Evolutionary conservation across 2,113 vertebrate species (phyloP).

Genomic region (Vombatus ursinus): DNA sequence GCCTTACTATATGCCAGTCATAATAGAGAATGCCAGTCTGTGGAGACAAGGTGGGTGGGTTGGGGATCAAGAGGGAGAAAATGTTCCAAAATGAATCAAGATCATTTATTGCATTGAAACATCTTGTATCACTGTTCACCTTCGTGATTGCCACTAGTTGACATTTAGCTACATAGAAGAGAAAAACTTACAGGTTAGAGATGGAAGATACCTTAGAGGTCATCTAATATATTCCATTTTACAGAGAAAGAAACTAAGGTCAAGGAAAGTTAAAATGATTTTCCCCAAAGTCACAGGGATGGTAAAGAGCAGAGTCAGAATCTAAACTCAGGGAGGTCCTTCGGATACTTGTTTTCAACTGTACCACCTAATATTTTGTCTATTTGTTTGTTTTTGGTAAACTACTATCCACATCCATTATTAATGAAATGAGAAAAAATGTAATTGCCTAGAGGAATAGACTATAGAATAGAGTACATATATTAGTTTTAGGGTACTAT

Average conservation of each 20-base stretch:
- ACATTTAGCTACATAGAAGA: too few relatives aligned
- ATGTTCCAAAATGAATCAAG: not conserved
- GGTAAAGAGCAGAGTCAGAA: not conserved
- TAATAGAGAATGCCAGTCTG: not conserved
- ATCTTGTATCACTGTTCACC: not conserved
- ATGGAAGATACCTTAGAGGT: not conserved
- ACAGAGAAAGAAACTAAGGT: not conserved
- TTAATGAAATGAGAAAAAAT: not conserved
- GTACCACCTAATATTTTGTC: not conserved
- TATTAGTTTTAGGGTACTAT: not conserved
- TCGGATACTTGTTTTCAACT: not conserved
- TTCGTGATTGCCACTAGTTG: not conserved
- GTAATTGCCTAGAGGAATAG: not conserved
- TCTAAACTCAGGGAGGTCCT: not conserved
- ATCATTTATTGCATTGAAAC: not conserved
- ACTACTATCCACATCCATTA: not conserved
- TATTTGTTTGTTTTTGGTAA: not conserved
- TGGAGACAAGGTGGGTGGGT: not conserved
- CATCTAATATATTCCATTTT: not conserved
- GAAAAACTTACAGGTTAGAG: too few relatives aligned
- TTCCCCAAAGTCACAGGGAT: too few relatives aligned
- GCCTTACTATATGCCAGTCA: not conserved
- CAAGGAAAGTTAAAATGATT: too few relatives aligned
- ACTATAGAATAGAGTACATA: not conserved
- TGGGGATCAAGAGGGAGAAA: not conserved